phyloP scores from a whole-genome alignment of 1,140 invertebrate species.

The Periplaneta americana region DNA sequence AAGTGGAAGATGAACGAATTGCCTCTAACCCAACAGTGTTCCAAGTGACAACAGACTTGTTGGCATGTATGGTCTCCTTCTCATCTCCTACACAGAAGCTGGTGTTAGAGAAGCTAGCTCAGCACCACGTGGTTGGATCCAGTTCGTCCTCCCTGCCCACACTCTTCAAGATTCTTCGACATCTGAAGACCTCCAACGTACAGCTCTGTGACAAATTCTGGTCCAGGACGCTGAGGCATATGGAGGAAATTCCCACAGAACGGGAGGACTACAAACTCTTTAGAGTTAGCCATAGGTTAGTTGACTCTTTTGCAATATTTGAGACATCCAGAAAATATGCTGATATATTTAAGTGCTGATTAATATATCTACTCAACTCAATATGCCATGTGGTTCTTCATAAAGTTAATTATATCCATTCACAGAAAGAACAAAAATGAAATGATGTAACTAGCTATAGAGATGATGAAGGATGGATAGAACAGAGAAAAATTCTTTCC shows the following conservation, averaged over 20 bases:
- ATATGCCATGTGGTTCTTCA: too few species aligned
- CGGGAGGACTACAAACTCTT: slow-evolving; percentile 31
- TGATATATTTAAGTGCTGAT: too few species aligned
- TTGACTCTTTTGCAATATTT: too few species aligned
- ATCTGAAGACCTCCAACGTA: slow-evolving; percentile 38
- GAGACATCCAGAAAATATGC: too few species aligned
- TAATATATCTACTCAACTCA: too few species aligned
- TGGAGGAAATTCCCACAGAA: slow-evolving; percentile 24
- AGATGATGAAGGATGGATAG: too few species aligned
- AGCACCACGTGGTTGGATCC: neutral
- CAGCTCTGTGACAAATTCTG: slow-evolving; percentile 38
- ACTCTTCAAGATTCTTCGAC: slow-evolving; percentile 36
- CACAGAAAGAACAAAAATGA: too few species aligned
- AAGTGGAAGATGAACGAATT: neutral
- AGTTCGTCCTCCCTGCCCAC: slow-evolving; percentile 19
- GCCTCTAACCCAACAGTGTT: neutral
- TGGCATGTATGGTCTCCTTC: slow-evolving; percentile 2
- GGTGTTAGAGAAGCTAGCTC: neutral
- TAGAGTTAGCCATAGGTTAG: slow-evolving; percentile 32
- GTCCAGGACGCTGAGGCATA: slow-evolving; percentile 29
- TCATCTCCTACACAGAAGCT: slow-evolving; percentile 8
- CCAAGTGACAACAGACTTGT: neutral
- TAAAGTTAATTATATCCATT: too few species aligned
- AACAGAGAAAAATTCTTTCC: too few species aligned
- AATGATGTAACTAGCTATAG: too few species aligned